Evolutionary conservation across 2,797 vertebrate genomes (phyloP).

Genomic region (Perdix hodgsoniae): DNA sequence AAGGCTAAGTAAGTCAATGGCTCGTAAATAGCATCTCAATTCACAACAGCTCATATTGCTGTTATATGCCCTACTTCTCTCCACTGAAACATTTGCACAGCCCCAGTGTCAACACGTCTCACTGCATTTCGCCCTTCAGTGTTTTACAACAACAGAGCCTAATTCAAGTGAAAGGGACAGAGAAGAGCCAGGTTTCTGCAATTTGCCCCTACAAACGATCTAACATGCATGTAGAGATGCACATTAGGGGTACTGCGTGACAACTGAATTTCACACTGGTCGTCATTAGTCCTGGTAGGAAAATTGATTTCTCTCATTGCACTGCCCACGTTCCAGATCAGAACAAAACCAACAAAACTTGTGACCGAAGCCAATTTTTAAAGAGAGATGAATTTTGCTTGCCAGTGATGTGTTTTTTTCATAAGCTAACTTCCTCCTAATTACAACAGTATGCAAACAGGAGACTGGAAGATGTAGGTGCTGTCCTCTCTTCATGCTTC

Average conservation of each 20-base stretch:
- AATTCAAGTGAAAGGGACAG: background rate
- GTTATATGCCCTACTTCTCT: slow-evolving; percentile 29
- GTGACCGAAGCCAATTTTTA: background rate
- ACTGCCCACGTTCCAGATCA: background rate
- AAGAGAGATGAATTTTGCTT: background rate
- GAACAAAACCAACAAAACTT: slow-evolving; percentile 6
- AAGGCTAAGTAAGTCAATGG: slow-evolving; percentile 60
- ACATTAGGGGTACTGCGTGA: background rate
- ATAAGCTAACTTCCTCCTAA: background rate
- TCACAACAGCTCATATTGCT: slow-evolving; percentile 3
- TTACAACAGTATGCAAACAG: background rate
- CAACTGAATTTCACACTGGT: slow-evolving; percentile 47
- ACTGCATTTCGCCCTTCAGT: background rate
- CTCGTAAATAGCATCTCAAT: slow-evolving; percentile 61
- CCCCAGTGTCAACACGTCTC: background rate
- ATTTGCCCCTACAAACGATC: slow-evolving; percentile 32
- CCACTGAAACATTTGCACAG: background rate
- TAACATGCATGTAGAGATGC: background rate
- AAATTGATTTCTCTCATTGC: slow-evolving; percentile 49
- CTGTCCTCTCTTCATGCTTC: background rate
- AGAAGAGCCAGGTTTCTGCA: background rate
- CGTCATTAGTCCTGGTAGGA: slow-evolving; percentile 18
- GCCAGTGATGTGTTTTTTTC: background rate
- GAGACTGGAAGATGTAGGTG: background rate
- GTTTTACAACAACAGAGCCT: background rate